phyloP scores from a whole-genome alignment of 2,888 invertebrate genomes.

The Pantelozetes paolii region DNA sequence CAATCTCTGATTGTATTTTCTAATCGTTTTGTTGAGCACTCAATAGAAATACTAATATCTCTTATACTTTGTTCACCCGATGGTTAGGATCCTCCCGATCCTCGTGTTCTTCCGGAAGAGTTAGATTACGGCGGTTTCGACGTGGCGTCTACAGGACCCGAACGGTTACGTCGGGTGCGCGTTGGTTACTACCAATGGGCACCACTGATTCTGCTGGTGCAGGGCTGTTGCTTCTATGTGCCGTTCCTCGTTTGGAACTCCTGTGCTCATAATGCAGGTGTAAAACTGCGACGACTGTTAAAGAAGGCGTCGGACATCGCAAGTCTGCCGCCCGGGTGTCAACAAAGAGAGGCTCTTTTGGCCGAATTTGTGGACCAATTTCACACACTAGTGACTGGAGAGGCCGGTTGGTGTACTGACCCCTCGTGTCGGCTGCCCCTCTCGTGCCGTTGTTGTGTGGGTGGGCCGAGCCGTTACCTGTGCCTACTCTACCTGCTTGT shows the following conservation, averaged over 20 bases:
- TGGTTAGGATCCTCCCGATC: slow-evolving; percentile 47
- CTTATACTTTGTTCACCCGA: background rate
- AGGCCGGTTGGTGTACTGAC: slow-evolving; percentile 50
- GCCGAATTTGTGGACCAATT: slow-evolving; percentile 51
- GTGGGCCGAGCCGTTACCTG: slow-evolving; percentile 50
- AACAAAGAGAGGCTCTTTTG: slow-evolving; percentile 50
- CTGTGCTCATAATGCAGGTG: slow-evolving; percentile 50
- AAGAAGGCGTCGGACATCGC: slow-evolving; percentile 50
- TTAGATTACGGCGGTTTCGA: slow-evolving; percentile 48
- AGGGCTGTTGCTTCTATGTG: slow-evolving; percentile 53
- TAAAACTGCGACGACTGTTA: slow-evolving; percentile 50
- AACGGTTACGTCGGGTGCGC: slow-evolving; percentile 48
- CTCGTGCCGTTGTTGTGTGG: slow-evolving; percentile 47
- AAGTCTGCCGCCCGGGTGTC: slow-evolving; percentile 50
- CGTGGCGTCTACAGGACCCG: slow-evolving; percentile 46
- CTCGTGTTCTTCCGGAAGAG: slow-evolving; percentile 48
- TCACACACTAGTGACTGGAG: slow-evolving; percentile 50
- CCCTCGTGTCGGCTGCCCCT: slow-evolving; percentile 47
- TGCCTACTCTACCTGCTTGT: slow-evolving; percentile 52
- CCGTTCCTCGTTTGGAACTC: slow-evolving; percentile 54
- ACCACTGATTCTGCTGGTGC: slow-evolving; percentile 52
- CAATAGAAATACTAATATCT: background rate
- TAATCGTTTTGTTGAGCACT: background rate
- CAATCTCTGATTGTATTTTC: background rate
- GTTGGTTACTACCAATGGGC: slow-evolving; percentile 53